Percentiles rank a stretch among this genome's conserved stretches.
These are phyloP conservation scores for Triplophysa siluroides DNA, from an alignment of 2,113 vertebrate genomes.

Conservation along the genomic window DNA sequence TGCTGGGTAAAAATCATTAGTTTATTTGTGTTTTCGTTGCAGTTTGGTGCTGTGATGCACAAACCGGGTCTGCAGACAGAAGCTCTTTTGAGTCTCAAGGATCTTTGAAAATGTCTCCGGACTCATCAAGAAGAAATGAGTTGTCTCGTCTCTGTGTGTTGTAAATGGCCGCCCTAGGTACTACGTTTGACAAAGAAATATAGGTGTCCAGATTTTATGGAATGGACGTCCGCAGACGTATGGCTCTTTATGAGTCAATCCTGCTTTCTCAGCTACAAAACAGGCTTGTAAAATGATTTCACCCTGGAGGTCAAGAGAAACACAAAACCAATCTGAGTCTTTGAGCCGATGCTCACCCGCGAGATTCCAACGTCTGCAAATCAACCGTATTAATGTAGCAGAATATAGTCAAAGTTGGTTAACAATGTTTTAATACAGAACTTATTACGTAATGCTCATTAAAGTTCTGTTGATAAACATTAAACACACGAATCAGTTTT, in stretches of 20 bases:
- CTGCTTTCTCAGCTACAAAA: constrained; percentile 40
- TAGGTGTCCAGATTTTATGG: constrained; percentile 53
- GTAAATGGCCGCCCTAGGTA: constrained; percentile 49
- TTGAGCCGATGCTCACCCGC: constrained; percentile 20
- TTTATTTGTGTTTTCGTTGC: too few relatives aligned
- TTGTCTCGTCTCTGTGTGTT: neutral
- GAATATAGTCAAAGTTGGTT: too few relatives aligned
- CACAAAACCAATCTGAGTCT: constrained; percentile 48
- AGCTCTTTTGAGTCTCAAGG: neutral
- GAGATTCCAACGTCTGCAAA: constrained; percentile 5
- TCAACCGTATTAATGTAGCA: neutral
- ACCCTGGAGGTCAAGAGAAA: constrained; percentile 53
- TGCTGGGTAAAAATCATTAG: too few relatives aligned
- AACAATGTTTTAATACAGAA: too few relatives aligned
- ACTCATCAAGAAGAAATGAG: neutral
- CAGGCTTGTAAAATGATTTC: constrained; percentile 49
- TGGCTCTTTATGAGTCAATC: constrained; percentile 56
- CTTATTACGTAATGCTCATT: too few relatives aligned
- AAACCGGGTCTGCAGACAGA: too few relatives aligned
- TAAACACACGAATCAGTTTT: neutral
- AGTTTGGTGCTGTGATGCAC: too few relatives aligned
- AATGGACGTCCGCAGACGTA: constrained; percentile 48
- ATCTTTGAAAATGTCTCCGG: neutral
- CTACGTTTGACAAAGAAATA: constrained; percentile 47
- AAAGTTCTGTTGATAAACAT: neutral